Base-by-base conservation (phyloP, 1,140 invertebrate genomes). In the Drosophila nasuta region DNA sequence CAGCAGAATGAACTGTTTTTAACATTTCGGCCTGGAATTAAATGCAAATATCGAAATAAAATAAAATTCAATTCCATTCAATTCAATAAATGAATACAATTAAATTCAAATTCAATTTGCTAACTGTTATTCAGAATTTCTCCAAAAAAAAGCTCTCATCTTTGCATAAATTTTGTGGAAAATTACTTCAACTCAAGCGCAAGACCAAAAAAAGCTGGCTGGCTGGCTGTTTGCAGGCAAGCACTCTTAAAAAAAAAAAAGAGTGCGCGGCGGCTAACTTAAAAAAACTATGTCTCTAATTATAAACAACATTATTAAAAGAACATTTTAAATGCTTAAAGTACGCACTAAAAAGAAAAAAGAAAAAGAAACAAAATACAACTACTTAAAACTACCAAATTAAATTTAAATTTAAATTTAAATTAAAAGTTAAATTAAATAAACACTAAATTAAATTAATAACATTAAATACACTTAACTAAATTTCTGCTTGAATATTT, bases 241-340 rank as follows among this genome's bases (percentile, higher is more conserved):
- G 45, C 25, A 64, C 20, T 49, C 7, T 25, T 25, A 25, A 25
- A 25, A 25, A 25, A 15, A 15, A 15, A 17, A 25, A 25, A 25
- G 3, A 41, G n/a, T 17, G 11, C 20, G 35, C n/a, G 35, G 45
- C 72, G 72, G 72, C 67, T 70, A 70, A 63, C 58, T 41, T 52
- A 17, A 17, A 17, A 17, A 17, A 60, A 68, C 48, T 60, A 69
- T 41, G 33, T 69, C 57, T 75, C 51, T 63, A 63, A 63, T 67
- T 57, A 67, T 33, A 38, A 56, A 54, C 30, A 67, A 25, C 20
- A 43, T 70, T 64, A 56, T 70, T 62, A 75, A 75, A 25, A 71
- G 28, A 57, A 73, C 15, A 66, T 54, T 69, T 69, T 25, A 70
- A 75, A 64, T 70, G 66, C 72, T 75, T 70, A 43, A 70, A 51